These are phyloP conservation scores for Polydrusus cervinus DNA, from an alignment of 2,888 invertebrate species.

Conservation along the genomic window DNA sequence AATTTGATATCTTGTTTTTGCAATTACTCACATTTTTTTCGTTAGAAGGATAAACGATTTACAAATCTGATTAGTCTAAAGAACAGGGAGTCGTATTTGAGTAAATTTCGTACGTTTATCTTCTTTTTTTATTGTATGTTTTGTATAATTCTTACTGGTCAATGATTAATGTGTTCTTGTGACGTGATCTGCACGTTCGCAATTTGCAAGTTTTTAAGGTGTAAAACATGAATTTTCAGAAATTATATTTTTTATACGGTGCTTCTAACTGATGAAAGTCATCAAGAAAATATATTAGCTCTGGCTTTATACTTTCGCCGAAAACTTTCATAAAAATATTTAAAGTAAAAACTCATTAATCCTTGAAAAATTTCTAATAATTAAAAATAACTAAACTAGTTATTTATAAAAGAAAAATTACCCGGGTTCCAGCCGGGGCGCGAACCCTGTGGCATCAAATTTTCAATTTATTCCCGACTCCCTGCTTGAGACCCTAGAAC, in stretches of 20 bases:
- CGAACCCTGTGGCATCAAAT: conserved; percentile 32
- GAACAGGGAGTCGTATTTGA: conserved; percentile 18
- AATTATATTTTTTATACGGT: no score
- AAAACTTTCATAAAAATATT: background rate
- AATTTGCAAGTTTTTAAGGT: no score
- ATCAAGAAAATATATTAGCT: no score
- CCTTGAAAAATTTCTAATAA: background rate
- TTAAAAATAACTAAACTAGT: conserved; percentile 13
- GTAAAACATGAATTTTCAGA: no score
- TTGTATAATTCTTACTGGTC: background rate
- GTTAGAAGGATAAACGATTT: background rate
- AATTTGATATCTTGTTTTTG: conserved; percentile 8
- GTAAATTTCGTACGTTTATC: background rate
- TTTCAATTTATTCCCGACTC: conserved; percentile 33
- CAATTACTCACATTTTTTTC: background rate
- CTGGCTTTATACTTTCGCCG: no score
- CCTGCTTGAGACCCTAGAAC: conserved; percentile 34
- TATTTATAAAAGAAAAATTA: conserved; percentile 1
- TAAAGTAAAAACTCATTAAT: conserved; percentile 16
- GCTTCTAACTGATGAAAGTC: no score
- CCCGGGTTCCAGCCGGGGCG: conserved; percentile 54
- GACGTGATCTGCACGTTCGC: no score
- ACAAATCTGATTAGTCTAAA: background rate
- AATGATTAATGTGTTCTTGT: background rate
- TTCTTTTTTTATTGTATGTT: background rate